Conservation (phyloP, 2,797 vertebrate genomes). For the Phylloscopus collybita region DNA sequence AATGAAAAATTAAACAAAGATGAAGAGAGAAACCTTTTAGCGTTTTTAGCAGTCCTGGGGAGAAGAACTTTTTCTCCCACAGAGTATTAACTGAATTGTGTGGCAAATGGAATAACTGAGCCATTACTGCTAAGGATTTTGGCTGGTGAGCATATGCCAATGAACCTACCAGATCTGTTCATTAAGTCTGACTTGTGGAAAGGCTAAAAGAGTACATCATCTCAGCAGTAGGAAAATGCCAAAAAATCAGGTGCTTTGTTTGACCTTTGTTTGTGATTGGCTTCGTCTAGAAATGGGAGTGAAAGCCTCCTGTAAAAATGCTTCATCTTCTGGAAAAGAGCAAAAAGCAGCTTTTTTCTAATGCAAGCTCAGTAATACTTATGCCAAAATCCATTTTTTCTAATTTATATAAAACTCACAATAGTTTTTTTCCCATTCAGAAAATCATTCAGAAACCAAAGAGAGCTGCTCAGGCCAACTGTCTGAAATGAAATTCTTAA, state of each 20-base stretch:
- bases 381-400: neutral
- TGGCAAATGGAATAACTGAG: neutral
- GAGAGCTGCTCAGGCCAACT: neutral
- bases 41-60: neutral
- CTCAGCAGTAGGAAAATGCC: neutral
- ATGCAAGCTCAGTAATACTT: neutral
- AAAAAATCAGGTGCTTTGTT: neutral
- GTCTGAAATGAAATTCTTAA: neutral
- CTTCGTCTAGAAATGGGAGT: neutral
- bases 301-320: neutral
- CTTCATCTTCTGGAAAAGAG: neutral
- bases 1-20: conserved; percentile 45
- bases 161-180: neutral
- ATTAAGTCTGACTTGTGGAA: neutral
- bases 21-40: conserved; percentile 21
- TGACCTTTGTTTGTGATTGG: conserved; percentile 26
- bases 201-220: neutral
- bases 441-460: neutral
- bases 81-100: neutral
- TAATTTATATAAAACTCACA: neutral
- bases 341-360: neutral
- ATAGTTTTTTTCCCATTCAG: neutral
- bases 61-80: neutral
- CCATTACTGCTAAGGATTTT: neutral
- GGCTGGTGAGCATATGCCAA: neutral